A percentile compares a stretch with the other conserved stretches of the same genome.
These are phyloP conservation scores for Hydractinia echinata DNA, from an alignment of 30 jellyfish, hydroid and myxozoan species.

Conservation along the genomic window DNA sequence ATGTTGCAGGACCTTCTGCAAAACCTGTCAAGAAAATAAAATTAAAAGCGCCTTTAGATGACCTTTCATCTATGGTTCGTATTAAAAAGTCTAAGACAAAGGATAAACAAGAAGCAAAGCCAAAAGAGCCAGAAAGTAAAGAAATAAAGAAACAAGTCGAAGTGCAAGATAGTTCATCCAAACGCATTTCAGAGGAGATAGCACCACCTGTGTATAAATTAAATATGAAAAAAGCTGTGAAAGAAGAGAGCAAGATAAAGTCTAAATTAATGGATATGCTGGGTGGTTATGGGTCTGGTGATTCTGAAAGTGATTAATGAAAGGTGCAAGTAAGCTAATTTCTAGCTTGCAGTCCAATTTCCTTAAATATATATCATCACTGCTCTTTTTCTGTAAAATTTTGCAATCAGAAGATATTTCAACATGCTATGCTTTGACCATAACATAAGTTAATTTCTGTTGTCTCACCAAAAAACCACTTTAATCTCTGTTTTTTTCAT, in stretches of 20 bases:
- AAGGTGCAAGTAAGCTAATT: too few relatives aligned
- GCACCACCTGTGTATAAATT: slow-evolving; percentile 23
- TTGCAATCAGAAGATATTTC: too few relatives aligned
- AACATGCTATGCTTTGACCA: too few relatives aligned
- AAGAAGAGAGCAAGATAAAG: slow-evolving; percentile 24
- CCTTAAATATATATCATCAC: too few relatives aligned
- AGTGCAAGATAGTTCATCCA: neutral
- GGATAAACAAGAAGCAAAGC: neutral
- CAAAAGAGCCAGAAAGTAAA: neutral
- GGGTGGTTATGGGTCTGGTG: slow-evolving; percentile 38
- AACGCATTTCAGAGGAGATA: neutral
- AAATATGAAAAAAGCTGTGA: slow-evolving; percentile 9
- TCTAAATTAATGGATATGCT: slow-evolving; percentile 29
- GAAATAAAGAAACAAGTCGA: neutral
- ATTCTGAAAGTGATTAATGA: neutral
- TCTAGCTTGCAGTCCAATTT: too few relatives aligned
- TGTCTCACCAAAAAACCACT: too few relatives aligned
- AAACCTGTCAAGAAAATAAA: slow-evolving; percentile 27
- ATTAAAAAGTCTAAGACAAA: slow-evolving; percentile 12
- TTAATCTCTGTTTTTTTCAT: too few relatives aligned
- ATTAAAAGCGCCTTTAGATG: slow-evolving; percentile 36
- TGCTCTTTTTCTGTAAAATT: too few relatives aligned
- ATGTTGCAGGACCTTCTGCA: slow-evolving; percentile 32
- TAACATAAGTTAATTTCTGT: too few relatives aligned
- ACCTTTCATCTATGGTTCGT: slow-evolving; percentile 28